Evolutionary conservation across 2,888 invertebrate species (phyloP).

Genomic region (Bhutanitis thaidina): DNA sequence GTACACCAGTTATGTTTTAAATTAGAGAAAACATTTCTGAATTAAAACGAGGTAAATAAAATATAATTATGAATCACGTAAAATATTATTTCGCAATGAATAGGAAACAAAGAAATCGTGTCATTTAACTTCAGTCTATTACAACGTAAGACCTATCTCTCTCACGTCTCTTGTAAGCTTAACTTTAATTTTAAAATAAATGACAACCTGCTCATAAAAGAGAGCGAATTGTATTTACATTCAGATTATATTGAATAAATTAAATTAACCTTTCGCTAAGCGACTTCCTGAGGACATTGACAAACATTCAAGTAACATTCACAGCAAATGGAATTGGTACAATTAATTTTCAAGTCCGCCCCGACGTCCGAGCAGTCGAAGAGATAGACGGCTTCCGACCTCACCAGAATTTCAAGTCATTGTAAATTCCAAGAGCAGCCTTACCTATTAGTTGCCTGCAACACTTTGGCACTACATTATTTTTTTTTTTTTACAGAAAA

Average conservation of each 20-base stretch:
- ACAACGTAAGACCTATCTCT: too few species aligned
- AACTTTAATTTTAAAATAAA: too few species aligned
- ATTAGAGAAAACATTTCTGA: too few species aligned
- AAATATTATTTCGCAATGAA: too few species aligned
- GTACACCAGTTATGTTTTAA: too few species aligned
- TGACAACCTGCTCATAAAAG: too few species aligned
- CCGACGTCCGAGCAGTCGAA: background rate
- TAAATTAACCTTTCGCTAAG: background rate
- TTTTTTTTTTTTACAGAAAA: too few species aligned
- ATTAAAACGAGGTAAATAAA: too few species aligned
- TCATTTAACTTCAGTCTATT: too few species aligned
- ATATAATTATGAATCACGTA: too few species aligned
- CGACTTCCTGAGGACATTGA: background rate
- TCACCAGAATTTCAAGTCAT: background rate
- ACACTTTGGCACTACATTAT: background rate
- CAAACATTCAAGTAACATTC: slow-evolving; percentile 3
- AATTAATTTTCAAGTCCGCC: slow-evolving; percentile 10
- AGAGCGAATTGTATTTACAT: background rate
- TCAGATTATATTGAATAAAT: background rate
- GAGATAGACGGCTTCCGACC: background rate
- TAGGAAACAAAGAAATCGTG: too few species aligned
- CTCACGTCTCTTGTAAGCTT: too few species aligned
- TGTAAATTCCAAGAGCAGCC: slow-evolving; percentile 9
- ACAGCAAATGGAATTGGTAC: slow-evolving; percentile 3
- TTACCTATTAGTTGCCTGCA: slow-evolving; percentile 4